Conservation (phyloP, 2,113 vertebrate species). For the Silurus asotus region DNA sequence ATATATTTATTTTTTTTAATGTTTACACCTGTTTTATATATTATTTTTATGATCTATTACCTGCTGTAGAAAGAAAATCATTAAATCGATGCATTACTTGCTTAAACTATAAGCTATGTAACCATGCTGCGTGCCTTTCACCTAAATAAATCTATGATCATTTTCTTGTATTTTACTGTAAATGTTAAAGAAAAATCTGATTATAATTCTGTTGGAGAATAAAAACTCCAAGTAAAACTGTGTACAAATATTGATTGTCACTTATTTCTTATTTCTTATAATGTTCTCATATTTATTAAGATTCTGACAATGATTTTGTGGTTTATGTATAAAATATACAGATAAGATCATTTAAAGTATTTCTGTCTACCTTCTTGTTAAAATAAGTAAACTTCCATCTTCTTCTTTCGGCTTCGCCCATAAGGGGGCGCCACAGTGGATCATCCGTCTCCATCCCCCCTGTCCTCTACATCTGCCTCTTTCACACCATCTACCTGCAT, state of each 20-base stretch:
- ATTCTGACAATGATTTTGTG: background rate
- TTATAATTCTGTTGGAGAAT: background rate
- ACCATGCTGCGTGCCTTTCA: background rate
- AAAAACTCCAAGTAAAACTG: background rate
- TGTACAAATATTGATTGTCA: background rate
- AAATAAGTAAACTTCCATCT: too few species aligned
- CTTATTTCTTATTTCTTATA: background rate
- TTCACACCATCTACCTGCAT: too few species aligned
- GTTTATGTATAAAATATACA: background rate
- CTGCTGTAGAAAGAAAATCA: background rate
- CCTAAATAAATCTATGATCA: background rate
- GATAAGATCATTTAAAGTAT: background rate
- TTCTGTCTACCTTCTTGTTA: background rate
- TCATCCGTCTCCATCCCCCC: too few species aligned
- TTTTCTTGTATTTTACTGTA: background rate
- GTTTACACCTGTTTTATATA: background rate
- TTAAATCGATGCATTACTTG: background rate
- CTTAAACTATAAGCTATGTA: background rate
- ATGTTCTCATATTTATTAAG: constrained; percentile 9
- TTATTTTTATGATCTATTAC: background rate
- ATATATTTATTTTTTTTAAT: background rate
- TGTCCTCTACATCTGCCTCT: too few species aligned
- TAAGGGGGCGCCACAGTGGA: too few species aligned
- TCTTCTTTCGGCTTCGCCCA: too few species aligned
- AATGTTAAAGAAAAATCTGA: background rate